phyloP scores from a whole-genome alignment of 2,888 invertebrate species.

The Dastarcus helophoroides region DNA sequence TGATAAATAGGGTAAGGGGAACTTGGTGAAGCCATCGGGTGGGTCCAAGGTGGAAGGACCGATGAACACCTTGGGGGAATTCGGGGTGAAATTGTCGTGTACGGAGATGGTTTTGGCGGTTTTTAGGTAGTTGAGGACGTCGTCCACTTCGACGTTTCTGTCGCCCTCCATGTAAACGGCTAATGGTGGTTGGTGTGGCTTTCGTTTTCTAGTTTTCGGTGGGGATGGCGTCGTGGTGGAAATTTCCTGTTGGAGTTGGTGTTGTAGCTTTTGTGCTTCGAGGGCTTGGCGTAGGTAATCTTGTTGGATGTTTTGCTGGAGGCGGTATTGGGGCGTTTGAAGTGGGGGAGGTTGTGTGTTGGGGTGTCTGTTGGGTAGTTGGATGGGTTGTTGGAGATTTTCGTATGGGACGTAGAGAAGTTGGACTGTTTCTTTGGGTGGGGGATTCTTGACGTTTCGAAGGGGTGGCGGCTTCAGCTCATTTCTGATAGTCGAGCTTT shows the following conservation, averaged over 20 bases:
- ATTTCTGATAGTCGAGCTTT: constrained; percentile 1
- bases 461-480: constrained; percentile 16
- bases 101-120: constrained; percentile 65
- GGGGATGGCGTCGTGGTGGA: constrained; percentile 32
- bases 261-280: constrained; percentile 33
- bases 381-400: constrained; percentile 13
- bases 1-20: constrained; percentile 73
- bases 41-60: constrained; percentile 65
- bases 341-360: neutral
- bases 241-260: constrained; percentile 26
- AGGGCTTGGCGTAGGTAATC: constrained; percentile 36
- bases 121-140: constrained; percentile 58
- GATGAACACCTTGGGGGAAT: constrained; percentile 67
- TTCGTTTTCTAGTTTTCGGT: constrained; percentile 43
- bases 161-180: constrained; percentile 64
- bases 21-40: constrained; percentile 64
- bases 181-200: constrained; percentile 74
- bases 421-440: constrained; percentile 55
- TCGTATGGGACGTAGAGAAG: constrained; percentile 74
- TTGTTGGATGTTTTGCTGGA: constrained; percentile 31
- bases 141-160: constrained; percentile 49
- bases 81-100: constrained; percentile 57
- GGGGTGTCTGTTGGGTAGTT: constrained; percentile 2
- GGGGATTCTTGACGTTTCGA: constrained; percentile 19
- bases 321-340: constrained; percentile 17